These are phyloP conservation scores for Myiozetetes cayanensis DNA, from an alignment of 2,113 vertebrate species.

Conservation along the genomic window DNA sequence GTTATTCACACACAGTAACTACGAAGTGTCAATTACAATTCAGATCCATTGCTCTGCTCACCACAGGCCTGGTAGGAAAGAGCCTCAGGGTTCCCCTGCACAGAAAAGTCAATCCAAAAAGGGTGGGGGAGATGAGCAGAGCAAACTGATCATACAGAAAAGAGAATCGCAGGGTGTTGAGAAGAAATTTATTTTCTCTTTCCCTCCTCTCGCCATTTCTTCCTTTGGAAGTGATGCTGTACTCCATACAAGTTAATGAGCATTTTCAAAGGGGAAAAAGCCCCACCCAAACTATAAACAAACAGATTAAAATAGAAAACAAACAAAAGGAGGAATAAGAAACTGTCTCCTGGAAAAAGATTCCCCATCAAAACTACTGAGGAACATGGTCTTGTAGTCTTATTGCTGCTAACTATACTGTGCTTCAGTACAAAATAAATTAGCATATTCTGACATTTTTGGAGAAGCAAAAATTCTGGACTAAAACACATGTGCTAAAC, in stretches of 20 bases:
- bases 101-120: not conserved
- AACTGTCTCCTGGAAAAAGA: not conserved
- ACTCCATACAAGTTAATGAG: not conserved
- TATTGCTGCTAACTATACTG: not conserved
- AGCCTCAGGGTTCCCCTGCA: not conserved
- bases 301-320: not conserved
- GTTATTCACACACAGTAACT: not conserved
- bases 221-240: not conserved
- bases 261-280: not conserved
- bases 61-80: not conserved
- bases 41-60: not conserved
- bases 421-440: not conserved
- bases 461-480: not conserved
- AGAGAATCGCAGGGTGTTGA: not conserved
- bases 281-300: not conserved
- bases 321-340: not conserved
- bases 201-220: not conserved
- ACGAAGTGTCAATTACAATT: not conserved
- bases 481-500: accelerated
- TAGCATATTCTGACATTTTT: not conserved
- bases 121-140: accelerated
- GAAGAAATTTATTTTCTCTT: not conserved
- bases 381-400: not conserved
- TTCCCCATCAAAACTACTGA: not conserved
- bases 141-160: not conserved